Evolutionary conservation across 1,140 invertebrate genomes (phyloP), one percentile per base, ranked within the genome.

Genomic region (Lineus longissimus): DNA sequence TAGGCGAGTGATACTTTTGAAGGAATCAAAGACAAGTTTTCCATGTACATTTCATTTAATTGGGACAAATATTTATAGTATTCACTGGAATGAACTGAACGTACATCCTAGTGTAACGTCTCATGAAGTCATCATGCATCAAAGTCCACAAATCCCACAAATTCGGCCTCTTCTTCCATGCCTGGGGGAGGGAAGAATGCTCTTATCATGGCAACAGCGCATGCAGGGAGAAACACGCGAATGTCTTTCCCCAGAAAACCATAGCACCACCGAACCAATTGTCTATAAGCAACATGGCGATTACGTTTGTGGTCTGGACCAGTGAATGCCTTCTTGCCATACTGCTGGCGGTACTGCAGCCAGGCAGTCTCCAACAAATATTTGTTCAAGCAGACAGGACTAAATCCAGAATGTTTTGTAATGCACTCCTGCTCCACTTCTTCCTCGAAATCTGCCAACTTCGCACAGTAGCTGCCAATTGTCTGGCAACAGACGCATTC

Each of bases 281-380:
- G 47, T 9, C 47, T 6, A n/a, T 51, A 51, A 6, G 47, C 47
- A 51, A 51, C n/a, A 51, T 51, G 47, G 4, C 47, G n/a, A 27
- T 51, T 7, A 23, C 25, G n/a, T 23, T 51, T 27, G 25, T 51
- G n/a, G 47, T 19, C 25, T 27, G n/a, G 47, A 6, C 47, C 47
- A 9, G n/a, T 27, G 25, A 51, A 51, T 51, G 47, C 47, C 4
- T 27, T 51, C n/a, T 27, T 51, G 47, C 64, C 64, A 59, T 68
- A 62, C n/a, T n/a, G n/a, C 23, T 68, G 59, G 15, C 63, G 23
- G 29, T 65, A 68, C 17, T 58, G 55, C 11, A 62, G 17, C 51
- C 64, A 66, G 36, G 67, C 64, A 23, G 58, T 59, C 30, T 69
- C 61, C 22, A 69, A 31, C n/a, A 69, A 60, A 30, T 56, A 68